Evolutionary conservation across 1,140 invertebrate species (phyloP).

Genomic region (Idris sp.): DNA sequence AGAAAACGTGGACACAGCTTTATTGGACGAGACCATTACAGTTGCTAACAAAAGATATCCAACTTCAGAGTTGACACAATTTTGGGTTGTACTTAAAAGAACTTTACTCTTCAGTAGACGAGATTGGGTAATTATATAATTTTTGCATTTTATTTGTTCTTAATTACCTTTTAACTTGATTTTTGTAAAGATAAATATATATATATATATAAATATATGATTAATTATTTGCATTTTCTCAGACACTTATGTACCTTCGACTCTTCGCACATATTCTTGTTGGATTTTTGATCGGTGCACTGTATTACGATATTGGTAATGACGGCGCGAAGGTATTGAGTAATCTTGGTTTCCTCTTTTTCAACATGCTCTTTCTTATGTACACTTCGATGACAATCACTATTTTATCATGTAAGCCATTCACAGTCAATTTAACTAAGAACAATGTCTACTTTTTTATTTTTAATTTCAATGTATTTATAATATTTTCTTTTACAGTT

Average conservation of each 20-base stretch:
- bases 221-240: too few species aligned
- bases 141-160: too few species aligned
- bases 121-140: conserved; percentile 85
- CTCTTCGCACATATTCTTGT: conserved; percentile 95
- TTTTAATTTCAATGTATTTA: too few species aligned
- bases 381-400: conserved; percentile 99
- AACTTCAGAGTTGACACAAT: conserved; percentile 86
- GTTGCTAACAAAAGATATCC: conserved; percentile 85
- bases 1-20: conserved; percentile 82
- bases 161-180: too few species aligned
- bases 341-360: conserved; percentile 97
- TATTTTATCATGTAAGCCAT: conserved; percentile 91
- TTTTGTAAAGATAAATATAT: too few species aligned
- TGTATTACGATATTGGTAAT: conserved; percentile 96
- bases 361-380: conserved; percentile 98
- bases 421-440: not conserved
- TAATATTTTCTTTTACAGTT: conserved; percentile 74
- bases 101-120: conserved; percentile 88
- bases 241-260: conserved; percentile 96
- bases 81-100: conserved; percentile 88
- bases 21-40: conserved; percentile 81
- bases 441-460: too few species aligned
- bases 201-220: too few species aligned
- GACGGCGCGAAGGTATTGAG: conserved; percentile 96
- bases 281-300: conserved; percentile 92